Evolutionary conservation across 2,888 invertebrate species (phyloP).

Genomic region (Drosophila cyrtoloma): DNA sequence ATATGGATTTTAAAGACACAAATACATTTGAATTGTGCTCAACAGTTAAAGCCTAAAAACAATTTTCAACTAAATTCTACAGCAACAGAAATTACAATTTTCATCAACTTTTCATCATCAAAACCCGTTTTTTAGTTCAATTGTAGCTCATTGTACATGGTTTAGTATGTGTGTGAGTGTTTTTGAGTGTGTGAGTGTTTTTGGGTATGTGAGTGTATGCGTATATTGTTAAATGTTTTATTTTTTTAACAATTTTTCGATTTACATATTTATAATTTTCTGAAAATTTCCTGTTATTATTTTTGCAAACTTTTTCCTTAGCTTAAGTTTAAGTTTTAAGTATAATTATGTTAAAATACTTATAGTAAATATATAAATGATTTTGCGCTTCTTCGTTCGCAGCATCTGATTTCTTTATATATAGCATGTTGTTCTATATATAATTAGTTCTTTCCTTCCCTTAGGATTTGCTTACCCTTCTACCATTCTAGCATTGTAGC

Average conservation of each 20-base stretch:
- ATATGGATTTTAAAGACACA: slow-evolving; percentile 29
- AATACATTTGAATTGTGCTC: slow-evolving; percentile 38
- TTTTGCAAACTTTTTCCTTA: slow-evolving; percentile 23
- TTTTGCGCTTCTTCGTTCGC: slow-evolving; percentile 51
- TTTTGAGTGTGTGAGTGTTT: slow-evolving; percentile 15
- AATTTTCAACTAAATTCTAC: slow-evolving; percentile 67
- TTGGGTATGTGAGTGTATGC: slow-evolving; percentile 12
- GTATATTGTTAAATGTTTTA: slow-evolving; percentile 15
- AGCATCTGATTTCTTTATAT: slow-evolving; percentile 32
- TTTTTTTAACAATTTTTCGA: slow-evolving; percentile 47
- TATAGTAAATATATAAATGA: slow-evolving; percentile 69
- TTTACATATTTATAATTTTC: slow-evolving; percentile 22
- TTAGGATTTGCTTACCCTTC: slow-evolving; percentile 12
- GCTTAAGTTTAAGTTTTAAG: slow-evolving; percentile 57
- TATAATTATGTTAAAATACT: slow-evolving; percentile 76
- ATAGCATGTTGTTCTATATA: slow-evolving; percentile 18
- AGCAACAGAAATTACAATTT: slow-evolving; percentile 57
- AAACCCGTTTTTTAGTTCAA: slow-evolving; percentile 59
- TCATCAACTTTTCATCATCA: slow-evolving; percentile 25
- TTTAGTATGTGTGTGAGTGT: slow-evolving; percentile 30
- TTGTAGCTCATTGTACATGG: slow-evolving; percentile 71
- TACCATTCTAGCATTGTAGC: slow-evolving; percentile 7
- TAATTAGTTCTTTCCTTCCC: slow-evolving; percentile 6
- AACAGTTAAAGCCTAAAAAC: slow-evolving; percentile 62
- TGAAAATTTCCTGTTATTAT: slow-evolving; percentile 22